A percentile compares a stretch with the other conserved stretches of the same genome.
These are phyloP conservation scores for Aporophyla nigra DNA, from an alignment of 2,888 invertebrate genomes.

Conservation along the genomic window DNA sequence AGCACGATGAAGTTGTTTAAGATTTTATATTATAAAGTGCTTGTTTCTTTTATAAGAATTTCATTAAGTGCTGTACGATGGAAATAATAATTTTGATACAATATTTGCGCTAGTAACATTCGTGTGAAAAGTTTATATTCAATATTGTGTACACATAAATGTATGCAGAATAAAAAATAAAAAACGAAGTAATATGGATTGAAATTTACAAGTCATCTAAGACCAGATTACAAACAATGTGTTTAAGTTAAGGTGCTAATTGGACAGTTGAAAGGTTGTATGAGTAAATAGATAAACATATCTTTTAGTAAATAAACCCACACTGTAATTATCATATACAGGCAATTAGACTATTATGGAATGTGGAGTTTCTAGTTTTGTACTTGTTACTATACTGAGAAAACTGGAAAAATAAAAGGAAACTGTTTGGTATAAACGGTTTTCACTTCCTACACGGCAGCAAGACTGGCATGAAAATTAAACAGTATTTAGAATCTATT, in stretches of 20 bases:
- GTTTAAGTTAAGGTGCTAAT: constrained; percentile 60
- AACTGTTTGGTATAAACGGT: background rate
- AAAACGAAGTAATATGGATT: background rate
- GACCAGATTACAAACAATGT: constrained; percentile 49
- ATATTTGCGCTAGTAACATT: constrained; percentile 33
- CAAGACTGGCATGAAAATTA: background rate
- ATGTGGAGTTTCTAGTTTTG: constrained; percentile 45
- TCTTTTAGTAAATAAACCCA: constrained; percentile 54
- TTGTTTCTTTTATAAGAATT: constrained; percentile 24
- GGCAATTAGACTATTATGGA: constrained; percentile 57
- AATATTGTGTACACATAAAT: constrained; percentile 9
- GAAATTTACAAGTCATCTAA: constrained; percentile 38
- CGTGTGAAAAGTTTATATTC: constrained; percentile 11
- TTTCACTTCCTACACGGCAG: constrained; percentile 10
- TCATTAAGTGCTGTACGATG: constrained; percentile 9
- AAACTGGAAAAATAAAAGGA: constrained; percentile 47
- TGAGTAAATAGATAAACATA: constrained; percentile 52
- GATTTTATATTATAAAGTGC: constrained; percentile 17
- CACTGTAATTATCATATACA: constrained; percentile 43
- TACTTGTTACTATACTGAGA: constrained; percentile 23
- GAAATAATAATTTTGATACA: constrained; percentile 13
- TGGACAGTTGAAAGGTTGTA: constrained; percentile 60
- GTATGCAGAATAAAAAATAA: background rate
- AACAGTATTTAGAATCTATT: background rate
- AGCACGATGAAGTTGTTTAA: constrained; percentile 41